Percentiles rank a stretch among this genome's conserved stretches.
These are phyloP conservation scores for Timema podura DNA, from an alignment of 2,888 invertebrate genomes.

Conservation along the genomic window DNA sequence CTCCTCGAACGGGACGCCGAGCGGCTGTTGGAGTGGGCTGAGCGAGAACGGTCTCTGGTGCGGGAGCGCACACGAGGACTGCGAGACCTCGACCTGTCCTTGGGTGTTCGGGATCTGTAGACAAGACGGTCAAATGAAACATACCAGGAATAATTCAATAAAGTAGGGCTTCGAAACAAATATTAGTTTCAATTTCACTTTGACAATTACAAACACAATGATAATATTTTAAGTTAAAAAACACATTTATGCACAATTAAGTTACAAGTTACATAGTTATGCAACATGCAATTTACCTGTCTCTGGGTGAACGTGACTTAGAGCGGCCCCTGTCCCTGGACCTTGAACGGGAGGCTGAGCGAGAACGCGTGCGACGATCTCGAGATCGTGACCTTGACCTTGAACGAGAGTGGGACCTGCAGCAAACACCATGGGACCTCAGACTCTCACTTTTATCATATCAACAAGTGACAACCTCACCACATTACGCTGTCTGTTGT, in stretches of 20 bases:
- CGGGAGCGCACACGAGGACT: conserved; percentile 24
- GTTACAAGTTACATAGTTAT: too few species aligned
- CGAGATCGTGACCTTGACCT: conserved; percentile 43
- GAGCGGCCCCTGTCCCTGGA: conserved; percentile 27
- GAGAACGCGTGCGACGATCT: conserved; percentile 42
- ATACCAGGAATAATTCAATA: too few species aligned
- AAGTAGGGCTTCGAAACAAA: too few species aligned
- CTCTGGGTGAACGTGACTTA: conserved; percentile 22
- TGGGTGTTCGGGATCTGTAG: conserved; percentile 5
- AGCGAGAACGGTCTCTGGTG: too few species aligned
- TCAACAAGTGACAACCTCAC: too few species aligned
- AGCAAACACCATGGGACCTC: too few species aligned
- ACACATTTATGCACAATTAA: too few species aligned
- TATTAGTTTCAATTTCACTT: too few species aligned
- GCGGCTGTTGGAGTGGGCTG: conserved; percentile 32
- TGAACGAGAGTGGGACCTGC: conserved; percentile 39
- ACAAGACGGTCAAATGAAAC: too few species aligned
- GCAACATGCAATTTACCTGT: conserved; percentile 1
- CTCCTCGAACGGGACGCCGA: conserved; percentile 22
- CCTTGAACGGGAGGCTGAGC: conserved; percentile 34
- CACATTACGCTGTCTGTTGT: too few species aligned
- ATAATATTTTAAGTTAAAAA: background rate
- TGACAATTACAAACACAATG: too few species aligned
- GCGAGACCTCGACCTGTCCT: background rate
- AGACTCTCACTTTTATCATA: too few species aligned